Base-by-base conservation (phyloP, 2,113 vertebrate species). In the Theristicus caerulescens region DNA sequence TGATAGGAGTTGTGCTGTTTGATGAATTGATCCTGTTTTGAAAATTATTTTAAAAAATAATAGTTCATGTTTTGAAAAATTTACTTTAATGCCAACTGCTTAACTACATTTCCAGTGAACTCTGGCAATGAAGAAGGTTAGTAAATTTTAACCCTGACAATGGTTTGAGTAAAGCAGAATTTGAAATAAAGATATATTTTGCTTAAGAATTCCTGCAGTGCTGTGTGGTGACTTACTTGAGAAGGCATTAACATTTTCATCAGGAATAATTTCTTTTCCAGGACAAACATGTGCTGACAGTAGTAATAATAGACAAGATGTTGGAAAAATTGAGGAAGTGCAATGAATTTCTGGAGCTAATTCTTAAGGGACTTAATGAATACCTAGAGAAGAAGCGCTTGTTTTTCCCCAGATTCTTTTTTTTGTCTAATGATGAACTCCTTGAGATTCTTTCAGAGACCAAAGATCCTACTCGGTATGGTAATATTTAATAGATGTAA, bases 391-490 rank as follows among this genome's bases (percentile, higher is more conserved):
- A 99, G 97, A 99, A 99, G 72, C 98, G 99, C 24, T 98, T 99
- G 16, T 99, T 96, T 93, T 99, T 99, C 69, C 99, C 99, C 34
- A 98, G 99, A 65, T 99, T 99, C 97, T 99, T 99, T 96, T 99
- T 99, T 97, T 96, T 99, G 66, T 99, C 99, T 34, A 99, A 99
- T 25, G 99, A 99, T 73, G 99, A 99, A 95, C 98, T 99, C 61
- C 98, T 99, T 85, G 99, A 99, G 97, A 99, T 99, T 92, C 98
- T 99, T 8, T 99, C 99, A 20, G 99, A 99, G 94, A 99, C 99
- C 72, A 99, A 99, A 98, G 99, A 99, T 95, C 99, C 99, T 36
- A 99, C 99, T 66, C 98, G 98, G 99, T 99, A 98, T 31, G n/a
- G 62, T 87, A 67, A 42, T 76, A 22, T 88, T 94, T 78, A 61